These are phyloP conservation scores for Strix aluco DNA, from an alignment of 2,113 vertebrate genomes.

Conservation along the genomic window DNA sequence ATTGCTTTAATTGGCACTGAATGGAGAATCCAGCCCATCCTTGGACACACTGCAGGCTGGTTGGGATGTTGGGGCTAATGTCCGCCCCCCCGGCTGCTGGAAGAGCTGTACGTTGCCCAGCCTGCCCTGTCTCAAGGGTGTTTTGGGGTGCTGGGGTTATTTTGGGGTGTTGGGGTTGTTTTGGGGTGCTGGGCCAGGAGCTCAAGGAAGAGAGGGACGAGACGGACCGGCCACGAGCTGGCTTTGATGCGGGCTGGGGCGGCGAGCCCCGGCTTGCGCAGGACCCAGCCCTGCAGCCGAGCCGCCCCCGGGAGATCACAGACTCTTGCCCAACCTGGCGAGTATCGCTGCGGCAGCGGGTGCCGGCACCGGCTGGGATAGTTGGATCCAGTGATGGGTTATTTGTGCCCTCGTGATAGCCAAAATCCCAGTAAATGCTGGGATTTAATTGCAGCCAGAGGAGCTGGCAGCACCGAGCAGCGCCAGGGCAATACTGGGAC, in stretches of 20 bases:
- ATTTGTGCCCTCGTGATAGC: background rate
- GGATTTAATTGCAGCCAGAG: background rate
- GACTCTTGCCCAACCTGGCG: background rate
- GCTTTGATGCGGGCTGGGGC: background rate
- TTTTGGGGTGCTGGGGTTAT: background rate
- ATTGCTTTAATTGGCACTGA: background rate
- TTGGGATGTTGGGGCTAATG: background rate
- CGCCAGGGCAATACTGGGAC: background rate
- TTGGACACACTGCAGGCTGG: accelerated
- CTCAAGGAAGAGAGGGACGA: background rate
- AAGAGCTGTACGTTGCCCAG: background rate
- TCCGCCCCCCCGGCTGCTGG: background rate
- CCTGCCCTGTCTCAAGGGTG: accelerated
- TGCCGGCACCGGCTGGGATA: background rate
- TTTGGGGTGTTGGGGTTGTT: background rate
- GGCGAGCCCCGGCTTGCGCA: background rate
- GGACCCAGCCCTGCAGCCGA: background rate
- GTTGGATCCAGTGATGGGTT: background rate
- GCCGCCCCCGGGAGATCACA: background rate
- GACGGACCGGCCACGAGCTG: accelerated
- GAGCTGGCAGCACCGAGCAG: background rate
- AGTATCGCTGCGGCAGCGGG: accelerated
- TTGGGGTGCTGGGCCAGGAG: background rate
- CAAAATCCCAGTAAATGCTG: background rate
- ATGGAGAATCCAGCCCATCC: background rate